These are phyloP conservation scores for Drosophila subpulchrella DNA, from an alignment of 1,140 invertebrate species.

Conservation along the genomic window DNA sequence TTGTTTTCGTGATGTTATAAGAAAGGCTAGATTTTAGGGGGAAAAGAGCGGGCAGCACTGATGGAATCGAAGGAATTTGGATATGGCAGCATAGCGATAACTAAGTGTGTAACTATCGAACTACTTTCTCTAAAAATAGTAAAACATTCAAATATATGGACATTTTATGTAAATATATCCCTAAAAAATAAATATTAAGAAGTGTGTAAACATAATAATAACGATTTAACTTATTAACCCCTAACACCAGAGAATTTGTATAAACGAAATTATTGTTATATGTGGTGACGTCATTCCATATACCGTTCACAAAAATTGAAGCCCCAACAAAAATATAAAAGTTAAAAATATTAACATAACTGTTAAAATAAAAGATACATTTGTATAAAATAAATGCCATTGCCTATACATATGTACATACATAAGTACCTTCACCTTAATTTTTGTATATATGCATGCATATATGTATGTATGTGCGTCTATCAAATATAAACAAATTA, in stretches of 20 bases:
- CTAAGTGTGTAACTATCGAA: background rate
- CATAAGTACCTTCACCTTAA: background rate
- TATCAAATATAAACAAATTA: no score
- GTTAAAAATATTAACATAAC: no score
- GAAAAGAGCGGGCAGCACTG: background rate
- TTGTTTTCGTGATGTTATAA: no score
- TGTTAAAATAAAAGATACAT: no score
- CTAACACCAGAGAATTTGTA: background rate
- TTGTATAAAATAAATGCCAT: no score
- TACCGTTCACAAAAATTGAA: no score
- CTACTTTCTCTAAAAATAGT: slow-evolving; percentile 1
- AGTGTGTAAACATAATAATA: background rate
- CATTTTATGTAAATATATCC: slow-evolving; percentile 3
- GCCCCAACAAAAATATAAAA: no score
- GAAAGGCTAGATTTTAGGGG: no score
- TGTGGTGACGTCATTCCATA: no score
- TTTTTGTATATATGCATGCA: background rate
- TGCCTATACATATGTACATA: background rate
- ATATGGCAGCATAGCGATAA: slow-evolving; percentile 6
- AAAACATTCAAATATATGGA: background rate
- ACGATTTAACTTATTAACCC: background rate
- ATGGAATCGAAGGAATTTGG: background rate
- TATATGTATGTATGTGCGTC: no score
- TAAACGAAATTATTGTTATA: no score
- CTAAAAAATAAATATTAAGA: background rate